Conservation (phyloP, 1,140 invertebrate genomes). For the Pemphigus obesinymphae region DNA sequence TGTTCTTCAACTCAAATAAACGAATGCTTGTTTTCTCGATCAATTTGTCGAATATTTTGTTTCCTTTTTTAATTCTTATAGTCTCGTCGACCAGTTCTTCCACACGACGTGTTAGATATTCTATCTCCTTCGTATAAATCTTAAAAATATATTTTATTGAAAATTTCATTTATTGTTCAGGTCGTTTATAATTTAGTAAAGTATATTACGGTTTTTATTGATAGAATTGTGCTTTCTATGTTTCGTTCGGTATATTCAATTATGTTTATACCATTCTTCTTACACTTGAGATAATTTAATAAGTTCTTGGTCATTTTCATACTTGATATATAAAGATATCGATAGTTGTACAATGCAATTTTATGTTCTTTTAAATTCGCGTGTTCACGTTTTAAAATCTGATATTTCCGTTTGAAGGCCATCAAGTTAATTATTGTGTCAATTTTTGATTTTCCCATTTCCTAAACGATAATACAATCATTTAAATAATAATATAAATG, state of each 20-base stretch:
- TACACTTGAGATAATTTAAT: slow-evolving; percentile 8
- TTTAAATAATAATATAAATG: no score
- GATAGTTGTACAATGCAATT: slow-evolving; percentile 7
- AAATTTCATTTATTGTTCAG: no score
- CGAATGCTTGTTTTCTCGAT: neutral
- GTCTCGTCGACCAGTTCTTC: neutral
- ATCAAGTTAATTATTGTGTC: slow-evolving; percentile 1
- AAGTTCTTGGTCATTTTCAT: slow-evolving; percentile 24
- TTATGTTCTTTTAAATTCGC: neutral
- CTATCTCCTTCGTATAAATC: slow-evolving; percentile 7
- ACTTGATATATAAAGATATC: neutral
- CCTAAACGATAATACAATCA: neutral
- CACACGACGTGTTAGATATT: neutral
- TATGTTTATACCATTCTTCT: slow-evolving; percentile 7
- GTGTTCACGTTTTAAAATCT: neutral
- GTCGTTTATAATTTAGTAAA: no score
- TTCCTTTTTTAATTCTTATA: neutral
- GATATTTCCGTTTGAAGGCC: slow-evolving; percentile 8
- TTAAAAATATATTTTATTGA: no score
- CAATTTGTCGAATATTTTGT: neutral
- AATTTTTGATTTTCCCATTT: neutral
- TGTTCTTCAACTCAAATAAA: neutral
- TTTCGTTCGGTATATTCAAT: neutral
- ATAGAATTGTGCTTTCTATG: no score
- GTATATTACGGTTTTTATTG: no score